Evolutionary conservation across 2,888 invertebrate species (phyloP).

Genomic region (Zootermopsis nevadensis): DNA sequence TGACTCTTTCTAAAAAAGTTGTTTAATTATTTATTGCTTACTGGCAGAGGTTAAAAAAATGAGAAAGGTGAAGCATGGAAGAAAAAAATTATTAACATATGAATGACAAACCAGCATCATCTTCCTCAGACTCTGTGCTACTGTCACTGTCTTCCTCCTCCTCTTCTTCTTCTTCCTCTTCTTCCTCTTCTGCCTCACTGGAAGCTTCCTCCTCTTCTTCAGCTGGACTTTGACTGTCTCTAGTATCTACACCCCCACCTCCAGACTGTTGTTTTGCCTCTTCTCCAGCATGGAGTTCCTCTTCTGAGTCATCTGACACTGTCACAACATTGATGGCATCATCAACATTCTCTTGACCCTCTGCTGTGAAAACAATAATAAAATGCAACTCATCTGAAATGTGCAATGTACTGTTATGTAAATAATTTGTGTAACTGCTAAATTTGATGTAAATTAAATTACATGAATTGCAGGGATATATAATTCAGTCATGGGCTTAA

Average conservation of each 20-base stretch:
- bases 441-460: too few species aligned
- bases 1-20: too few species aligned
- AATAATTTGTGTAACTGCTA: too few species aligned
- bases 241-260: conserved; percentile 25
- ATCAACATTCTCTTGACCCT: background rate
- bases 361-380: background rate
- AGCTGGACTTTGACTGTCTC: background rate
- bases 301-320: conserved; percentile 56
- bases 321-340: conserved; percentile 53
- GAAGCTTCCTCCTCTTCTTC: conserved; percentile 46
- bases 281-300: conserved; percentile 57
- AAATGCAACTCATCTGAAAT: too few species aligned
- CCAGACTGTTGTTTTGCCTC: conserved; percentile 55
- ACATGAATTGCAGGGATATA: too few species aligned
- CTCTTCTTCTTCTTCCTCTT: conserved; percentile 45
- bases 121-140: conserved; percentile 52
- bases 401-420: too few species aligned
- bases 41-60: too few species aligned
- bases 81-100: background rate
- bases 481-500: too few species aligned
- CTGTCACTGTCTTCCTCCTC: conserved; percentile 51
- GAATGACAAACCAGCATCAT: conserved; percentile 41
- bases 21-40: too few species aligned
- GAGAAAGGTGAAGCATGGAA: too few species aligned
- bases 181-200: conserved; percentile 46